phyloP scores from a whole-genome alignment of 92 coral and sea anemone species.

The Hydrozoanthus gracilis region DNA sequence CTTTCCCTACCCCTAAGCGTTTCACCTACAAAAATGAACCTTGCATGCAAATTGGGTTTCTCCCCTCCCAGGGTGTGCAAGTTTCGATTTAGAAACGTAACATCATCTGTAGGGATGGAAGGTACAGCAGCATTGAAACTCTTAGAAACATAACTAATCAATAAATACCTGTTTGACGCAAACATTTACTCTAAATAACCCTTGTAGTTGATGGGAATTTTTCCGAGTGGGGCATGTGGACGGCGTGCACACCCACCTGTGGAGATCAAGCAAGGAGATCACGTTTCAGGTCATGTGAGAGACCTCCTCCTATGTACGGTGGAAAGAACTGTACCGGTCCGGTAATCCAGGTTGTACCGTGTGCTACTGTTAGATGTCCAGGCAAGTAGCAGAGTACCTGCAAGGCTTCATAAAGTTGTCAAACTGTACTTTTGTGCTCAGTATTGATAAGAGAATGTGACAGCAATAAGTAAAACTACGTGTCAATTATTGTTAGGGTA shows the following conservation, averaged over 20 bases:
- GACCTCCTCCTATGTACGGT: slow-evolving; percentile 44
- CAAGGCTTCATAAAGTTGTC: too few species aligned
- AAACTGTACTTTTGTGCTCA: too few species aligned
- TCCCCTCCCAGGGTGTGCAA: too few species aligned
- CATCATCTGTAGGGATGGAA: too few species aligned
- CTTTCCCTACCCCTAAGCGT: too few species aligned
- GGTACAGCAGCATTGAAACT: background rate
- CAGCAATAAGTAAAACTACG: too few species aligned
- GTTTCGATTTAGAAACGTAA: too few species aligned
- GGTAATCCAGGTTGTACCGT: slow-evolving; percentile 2
- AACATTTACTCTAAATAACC: background rate
- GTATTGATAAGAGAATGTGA: too few species aligned
- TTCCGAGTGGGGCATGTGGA: slow-evolving; percentile 39
- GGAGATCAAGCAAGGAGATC: background rate
- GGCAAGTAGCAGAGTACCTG: background rate
- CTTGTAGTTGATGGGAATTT: slow-evolving; percentile 19
- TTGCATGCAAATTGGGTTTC: too few species aligned
- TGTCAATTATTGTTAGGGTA: too few species aligned
- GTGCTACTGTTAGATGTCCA: slow-evolving; percentile 30
- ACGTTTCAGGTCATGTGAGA: slow-evolving; percentile 25
- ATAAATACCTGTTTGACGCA: background rate
- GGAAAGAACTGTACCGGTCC: slow-evolving; percentile 32
- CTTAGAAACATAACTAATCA: background rate
- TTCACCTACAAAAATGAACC: too few species aligned
- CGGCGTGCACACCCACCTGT: slow-evolving; percentile 36